Conservation (phyloP, 1,140 invertebrate species). For the Platorchestia sp. region DNA sequence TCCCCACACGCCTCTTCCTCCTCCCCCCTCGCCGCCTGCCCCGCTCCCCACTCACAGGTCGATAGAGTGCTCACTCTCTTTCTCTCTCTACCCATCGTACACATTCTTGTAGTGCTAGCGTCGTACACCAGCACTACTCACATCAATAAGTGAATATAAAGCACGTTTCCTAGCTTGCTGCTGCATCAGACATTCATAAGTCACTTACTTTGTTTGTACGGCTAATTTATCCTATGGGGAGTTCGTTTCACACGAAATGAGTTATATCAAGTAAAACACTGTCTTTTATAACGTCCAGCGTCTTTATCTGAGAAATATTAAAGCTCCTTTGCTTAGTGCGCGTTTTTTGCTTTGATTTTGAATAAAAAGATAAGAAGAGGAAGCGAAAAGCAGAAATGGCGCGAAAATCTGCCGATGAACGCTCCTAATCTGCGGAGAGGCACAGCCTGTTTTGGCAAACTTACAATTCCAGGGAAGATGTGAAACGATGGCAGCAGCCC, state of each 20-base stretch:
- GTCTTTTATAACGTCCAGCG: not conserved
- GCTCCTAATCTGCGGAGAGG: not conserved
- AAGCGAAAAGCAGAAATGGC: not conserved
- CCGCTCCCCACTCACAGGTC: not conserved
- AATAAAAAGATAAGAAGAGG: not conserved
- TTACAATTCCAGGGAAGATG: constrained; percentile 14
- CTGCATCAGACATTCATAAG: not conserved
- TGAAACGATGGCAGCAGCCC: not conserved
- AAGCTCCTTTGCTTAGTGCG: not conserved
- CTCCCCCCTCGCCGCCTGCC: not conserved
- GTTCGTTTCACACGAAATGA: not conserved
- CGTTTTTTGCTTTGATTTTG: not conserved
- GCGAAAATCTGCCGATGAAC: not conserved
- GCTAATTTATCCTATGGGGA: not conserved
- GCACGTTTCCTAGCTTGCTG: not conserved
- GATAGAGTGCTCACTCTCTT: constrained; percentile 40
- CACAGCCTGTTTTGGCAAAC: not conserved
- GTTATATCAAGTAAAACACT: not conserved
- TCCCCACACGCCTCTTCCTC: not conserved
- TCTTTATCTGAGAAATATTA: not conserved
- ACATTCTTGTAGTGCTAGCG: not conserved
- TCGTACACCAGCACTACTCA: not conserved
- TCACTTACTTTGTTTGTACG: not conserved
- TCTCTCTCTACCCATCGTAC: constrained; percentile 30
- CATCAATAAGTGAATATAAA: not conserved